Percentiles rank a stretch among this genome's conserved stretches.
Evolutionary conservation across 2,113 vertebrate genomes (phyloP).

Genomic region (Platysteira castanea): DNA sequence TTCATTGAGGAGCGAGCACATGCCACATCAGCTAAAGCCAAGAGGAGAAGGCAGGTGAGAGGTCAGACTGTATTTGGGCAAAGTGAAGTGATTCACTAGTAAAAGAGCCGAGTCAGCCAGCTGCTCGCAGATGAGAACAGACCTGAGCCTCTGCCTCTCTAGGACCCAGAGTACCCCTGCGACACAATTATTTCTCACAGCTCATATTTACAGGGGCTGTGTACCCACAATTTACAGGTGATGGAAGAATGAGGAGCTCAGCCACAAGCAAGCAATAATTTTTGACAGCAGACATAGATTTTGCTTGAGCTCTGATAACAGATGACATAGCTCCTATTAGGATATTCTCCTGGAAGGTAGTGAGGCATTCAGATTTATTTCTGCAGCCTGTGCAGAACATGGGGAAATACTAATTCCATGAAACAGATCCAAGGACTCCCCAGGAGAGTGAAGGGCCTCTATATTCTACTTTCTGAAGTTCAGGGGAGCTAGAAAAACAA

Average conservation of each 20-base stretch:
- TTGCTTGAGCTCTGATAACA: background rate
- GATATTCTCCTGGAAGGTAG: background rate
- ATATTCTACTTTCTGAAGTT: background rate
- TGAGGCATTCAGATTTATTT: background rate
- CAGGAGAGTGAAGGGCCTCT: background rate
- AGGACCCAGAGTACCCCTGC: background rate
- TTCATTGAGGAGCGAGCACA: background rate
- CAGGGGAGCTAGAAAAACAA: background rate
- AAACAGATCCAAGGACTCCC: background rate
- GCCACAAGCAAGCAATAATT: background rate
- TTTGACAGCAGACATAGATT: background rate
- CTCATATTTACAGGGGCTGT: background rate
- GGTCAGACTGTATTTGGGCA: background rate
- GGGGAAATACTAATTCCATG: background rate
- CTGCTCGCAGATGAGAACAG: background rate
- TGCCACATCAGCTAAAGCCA: rapidly evolving
- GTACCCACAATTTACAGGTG: background rate
- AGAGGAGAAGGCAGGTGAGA: background rate
- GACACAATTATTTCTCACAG: background rate
- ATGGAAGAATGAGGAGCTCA: background rate
- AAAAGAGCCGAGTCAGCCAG: background rate
- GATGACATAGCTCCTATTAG: background rate
- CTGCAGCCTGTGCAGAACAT: background rate
- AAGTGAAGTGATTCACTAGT: background rate
- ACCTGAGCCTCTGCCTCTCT: background rate